Evolutionary conservation across 2,113 vertebrate genomes (phyloP).

Genomic region (Trichomycterus rosablanca): DNA sequence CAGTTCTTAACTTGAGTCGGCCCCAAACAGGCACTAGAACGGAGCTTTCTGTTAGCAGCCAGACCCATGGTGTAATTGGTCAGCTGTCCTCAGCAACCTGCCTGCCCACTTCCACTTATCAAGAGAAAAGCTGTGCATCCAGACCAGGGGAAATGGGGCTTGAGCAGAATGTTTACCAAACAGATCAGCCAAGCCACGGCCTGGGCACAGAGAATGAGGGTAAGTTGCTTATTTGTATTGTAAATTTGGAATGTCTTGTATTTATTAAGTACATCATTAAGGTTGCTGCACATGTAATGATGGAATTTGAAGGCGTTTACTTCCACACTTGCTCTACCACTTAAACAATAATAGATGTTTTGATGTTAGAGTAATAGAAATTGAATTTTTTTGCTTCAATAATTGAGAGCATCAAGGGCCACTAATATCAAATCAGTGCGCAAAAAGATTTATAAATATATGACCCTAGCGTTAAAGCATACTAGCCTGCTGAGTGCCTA

Average conservation of each 20-base stretch:
- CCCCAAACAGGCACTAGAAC: background rate
- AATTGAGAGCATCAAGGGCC: too few species aligned
- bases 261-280: too few species aligned
- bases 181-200: slow-evolving; percentile 33
- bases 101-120: slow-evolving; percentile 43
- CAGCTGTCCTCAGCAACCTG: slow-evolving; percentile 50
- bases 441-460: too few species aligned
- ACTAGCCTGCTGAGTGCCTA: too few species aligned
- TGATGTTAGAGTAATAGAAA: too few species aligned
- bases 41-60: slow-evolving; percentile 41
- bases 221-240: slow-evolving; percentile 18
- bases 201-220: slow-evolving; percentile 31
- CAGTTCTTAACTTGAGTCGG: slow-evolving; percentile 43
- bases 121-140: slow-evolving; percentile 32
- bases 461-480: too few species aligned
- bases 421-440: too few species aligned
- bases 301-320: too few species aligned
- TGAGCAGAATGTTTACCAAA: slow-evolving; percentile 24
- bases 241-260: background rate
- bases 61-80: slow-evolving; percentile 49
- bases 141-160: slow-evolving; percentile 14
- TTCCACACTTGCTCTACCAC: too few species aligned
- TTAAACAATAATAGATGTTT: too few species aligned
- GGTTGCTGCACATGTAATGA: too few species aligned
- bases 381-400: too few species aligned